Base-by-base conservation (phyloP, 2,797 vertebrate species). In the Orientallactaga sibirica region DNA sequence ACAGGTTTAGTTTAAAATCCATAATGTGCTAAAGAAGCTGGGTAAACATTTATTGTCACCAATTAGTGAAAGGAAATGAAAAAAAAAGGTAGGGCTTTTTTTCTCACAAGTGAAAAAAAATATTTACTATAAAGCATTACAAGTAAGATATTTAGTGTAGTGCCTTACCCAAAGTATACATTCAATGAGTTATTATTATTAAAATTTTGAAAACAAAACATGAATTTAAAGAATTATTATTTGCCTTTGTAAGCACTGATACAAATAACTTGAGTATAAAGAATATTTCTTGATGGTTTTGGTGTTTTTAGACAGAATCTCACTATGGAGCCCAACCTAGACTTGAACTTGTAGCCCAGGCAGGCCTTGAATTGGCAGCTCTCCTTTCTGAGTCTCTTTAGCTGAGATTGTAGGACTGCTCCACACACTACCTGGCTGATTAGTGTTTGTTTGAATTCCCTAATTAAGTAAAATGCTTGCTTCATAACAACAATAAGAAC, bases 391-490 rank as follows among this genome's bases (percentile, higher is more conserved):
- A 74, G 25, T 58, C 33, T 55, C 55, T 55, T 9, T 4, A 41
- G 52, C 68, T 85, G 22, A 33, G 83, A 85, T 58, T 71, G 61
- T 5, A 62, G n/a, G 24, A 25, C 20, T 58, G 55, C 24, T 18
- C 52, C 18, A 37, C 19, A 16, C 27, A 27, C 15, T 48, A 24
- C 22, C 52, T 62, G 4, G 52, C 33, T 41, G 29, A 43, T 70
- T 33, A 8, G 24, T 68, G 4, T 85, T 37, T 73, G 55, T 70
- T 79, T 37, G 2, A 71, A 86, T 90, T 76, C 58, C 33, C 55
- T 66, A 80, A 86, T 55, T 86, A n/a, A 94, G 84, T 86, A 93
- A 22, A 66, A 64, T 74, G 84, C 64, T 79, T 75, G 70, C 3
- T 80, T 12, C 85, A 85, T 79, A 85, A 88, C 80, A 81, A 87